Percentiles rank a stretch among this genome's conserved stretches.
Conservation (phyloP, 2,797 vertebrate species). For the Merluccius polli region DNA sequence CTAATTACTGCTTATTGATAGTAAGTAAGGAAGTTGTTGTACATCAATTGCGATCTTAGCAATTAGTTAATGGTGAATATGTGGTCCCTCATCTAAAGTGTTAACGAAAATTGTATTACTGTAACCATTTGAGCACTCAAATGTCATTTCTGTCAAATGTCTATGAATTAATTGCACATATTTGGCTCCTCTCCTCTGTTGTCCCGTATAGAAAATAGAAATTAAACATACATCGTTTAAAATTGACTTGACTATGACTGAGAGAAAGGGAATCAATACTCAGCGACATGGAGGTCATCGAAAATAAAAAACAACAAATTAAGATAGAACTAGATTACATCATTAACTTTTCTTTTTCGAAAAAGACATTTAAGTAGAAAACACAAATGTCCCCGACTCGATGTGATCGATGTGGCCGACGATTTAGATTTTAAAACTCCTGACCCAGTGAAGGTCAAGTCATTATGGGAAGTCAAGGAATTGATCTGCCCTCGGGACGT, state of each 20-base stretch:
- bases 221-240: not conserved
- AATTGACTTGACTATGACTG: not conserved
- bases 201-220: not conserved
- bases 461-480: conserved; percentile 18
- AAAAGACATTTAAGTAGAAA: conserved; percentile 24
- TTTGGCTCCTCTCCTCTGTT: not conserved
- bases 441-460: conserved; percentile 37
- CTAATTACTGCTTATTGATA: too few relatives aligned
- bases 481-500: conserved; percentile 7
- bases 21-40: too few relatives aligned
- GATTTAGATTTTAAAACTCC: conserved; percentile 32
- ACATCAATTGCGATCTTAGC: too few relatives aligned
- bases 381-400: conserved; percentile 13
- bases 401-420: conserved; percentile 34
- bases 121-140: too few relatives aligned
- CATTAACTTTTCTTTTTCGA: too few relatives aligned
- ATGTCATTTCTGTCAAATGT: too few relatives aligned
- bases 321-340: not conserved
- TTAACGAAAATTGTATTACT: too few relatives aligned
- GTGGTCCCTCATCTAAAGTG: too few relatives aligned
- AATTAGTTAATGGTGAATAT: too few relatives aligned
- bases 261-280: not conserved
- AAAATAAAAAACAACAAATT: not conserved
- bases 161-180: too few relatives aligned
- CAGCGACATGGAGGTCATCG: not conserved